These are phyloP conservation scores for Latheticus oryzae DNA, from an alignment of 2,888 invertebrate species.

Conservation along the genomic window DNA sequence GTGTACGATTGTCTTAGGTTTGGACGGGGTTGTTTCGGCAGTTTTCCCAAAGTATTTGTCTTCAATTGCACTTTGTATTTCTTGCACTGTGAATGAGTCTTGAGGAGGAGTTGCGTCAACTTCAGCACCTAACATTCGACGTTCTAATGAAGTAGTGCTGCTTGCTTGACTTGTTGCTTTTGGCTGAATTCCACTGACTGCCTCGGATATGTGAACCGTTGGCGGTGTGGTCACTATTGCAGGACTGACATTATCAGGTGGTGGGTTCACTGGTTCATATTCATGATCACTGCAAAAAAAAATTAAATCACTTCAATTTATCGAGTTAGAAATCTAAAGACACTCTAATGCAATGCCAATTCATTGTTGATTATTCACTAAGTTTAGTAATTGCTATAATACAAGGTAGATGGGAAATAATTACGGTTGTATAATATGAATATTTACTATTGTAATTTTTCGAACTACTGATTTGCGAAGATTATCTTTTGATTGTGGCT, in stretches of 20 bases:
- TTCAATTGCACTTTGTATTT: constrained; percentile 72
- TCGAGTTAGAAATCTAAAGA: too few species aligned
- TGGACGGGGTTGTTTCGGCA: constrained; percentile 66
- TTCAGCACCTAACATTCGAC: constrained; percentile 38
- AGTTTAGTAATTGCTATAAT: neutral
- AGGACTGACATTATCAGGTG: constrained; percentile 65
- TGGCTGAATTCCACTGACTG: constrained; percentile 20
- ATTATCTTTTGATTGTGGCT: too few species aligned
- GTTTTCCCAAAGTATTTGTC: constrained; percentile 70
- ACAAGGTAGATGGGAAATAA: too few species aligned
- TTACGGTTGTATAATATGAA: too few species aligned
- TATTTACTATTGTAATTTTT: too few species aligned
- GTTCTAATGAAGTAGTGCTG: constrained; percentile 39
- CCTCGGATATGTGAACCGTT: constrained; percentile 39
- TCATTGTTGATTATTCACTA: too few species aligned
- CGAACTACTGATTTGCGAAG: too few species aligned
- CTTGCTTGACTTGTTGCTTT: constrained; percentile 23
- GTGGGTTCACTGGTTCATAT: constrained; percentile 89
- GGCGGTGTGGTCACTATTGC: constrained; percentile 40
- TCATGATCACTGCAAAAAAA: constrained; percentile 82
- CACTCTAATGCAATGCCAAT: too few species aligned
- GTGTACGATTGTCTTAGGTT: constrained; percentile 21
- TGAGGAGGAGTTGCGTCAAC: constrained; percentile 19
- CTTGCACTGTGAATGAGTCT: constrained; percentile 61
- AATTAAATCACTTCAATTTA: too few species aligned